A percentile compares a stretch with the other conserved stretches of the same genome.
These are phyloP conservation scores for Mamestra configurata DNA, from an alignment of 1,140 invertebrate genomes.

Conservation along the genomic window DNA sequence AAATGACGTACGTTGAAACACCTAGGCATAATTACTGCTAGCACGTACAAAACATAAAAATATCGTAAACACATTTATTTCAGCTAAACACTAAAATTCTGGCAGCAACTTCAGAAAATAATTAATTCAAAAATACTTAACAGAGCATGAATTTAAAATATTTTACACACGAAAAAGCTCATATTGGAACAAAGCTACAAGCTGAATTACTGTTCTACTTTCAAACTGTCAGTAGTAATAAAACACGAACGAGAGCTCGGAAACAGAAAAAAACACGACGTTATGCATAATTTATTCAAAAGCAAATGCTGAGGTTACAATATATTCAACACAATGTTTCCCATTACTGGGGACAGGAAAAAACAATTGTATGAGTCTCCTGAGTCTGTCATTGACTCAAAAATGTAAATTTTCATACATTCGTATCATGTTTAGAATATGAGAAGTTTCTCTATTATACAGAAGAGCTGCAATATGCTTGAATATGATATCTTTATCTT, in stretches of 20 bases:
- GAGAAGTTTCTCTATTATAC: too few species aligned
- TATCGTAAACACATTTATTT: too few species aligned
- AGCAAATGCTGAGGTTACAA: slow-evolving; percentile 37
- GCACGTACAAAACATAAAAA: too few species aligned
- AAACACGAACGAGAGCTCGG: neutral
- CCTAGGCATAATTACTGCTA: too few species aligned
- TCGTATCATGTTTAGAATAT: neutral
- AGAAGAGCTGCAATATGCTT: too few species aligned
- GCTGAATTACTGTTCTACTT: neutral
- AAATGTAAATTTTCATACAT: slow-evolving; percentile 1
- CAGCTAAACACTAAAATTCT: too few species aligned
- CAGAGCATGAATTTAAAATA: neutral
- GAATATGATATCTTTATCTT: too few species aligned
- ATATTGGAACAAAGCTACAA: neutral
- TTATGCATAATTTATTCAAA: slow-evolving; percentile 49
- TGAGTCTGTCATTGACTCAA: neutral
- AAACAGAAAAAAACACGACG: neutral
- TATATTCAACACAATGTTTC: neutral
- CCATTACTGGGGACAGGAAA: neutral
- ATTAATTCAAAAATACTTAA: too few species aligned
- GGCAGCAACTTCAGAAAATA: too few species aligned
- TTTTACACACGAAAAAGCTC: neutral
- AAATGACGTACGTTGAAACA: too few species aligned
- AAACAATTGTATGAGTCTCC: neutral
- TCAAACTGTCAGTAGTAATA: neutral